Percentiles rank a stretch among this genome's conserved stretches.
Evolutionary conservation across 2,888 invertebrate species (phyloP).

Genomic region (Macroteleia sp.): DNA sequence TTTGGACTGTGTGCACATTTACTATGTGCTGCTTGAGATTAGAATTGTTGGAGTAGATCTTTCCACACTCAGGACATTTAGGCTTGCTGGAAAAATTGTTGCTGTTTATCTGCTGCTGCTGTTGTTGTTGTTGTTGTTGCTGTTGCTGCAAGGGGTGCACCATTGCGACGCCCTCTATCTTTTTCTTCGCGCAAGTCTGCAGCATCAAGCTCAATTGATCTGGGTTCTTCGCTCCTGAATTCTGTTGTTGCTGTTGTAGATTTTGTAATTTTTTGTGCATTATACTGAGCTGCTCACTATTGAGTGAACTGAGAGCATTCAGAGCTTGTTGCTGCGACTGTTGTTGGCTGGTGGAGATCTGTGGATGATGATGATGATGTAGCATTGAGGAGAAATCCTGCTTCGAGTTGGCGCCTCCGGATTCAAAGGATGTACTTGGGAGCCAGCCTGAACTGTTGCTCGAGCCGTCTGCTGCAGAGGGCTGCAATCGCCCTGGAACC

Average conservation of each 20-base stretch:
- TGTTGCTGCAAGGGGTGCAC: slow-evolving; percentile 75
- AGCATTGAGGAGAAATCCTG: slow-evolving; percentile 73
- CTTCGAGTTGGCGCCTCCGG: slow-evolving; percentile 72
- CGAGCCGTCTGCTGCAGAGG: slow-evolving; percentile 83
- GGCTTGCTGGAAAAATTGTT: slow-evolving; percentile 84
- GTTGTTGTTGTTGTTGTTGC: no score
- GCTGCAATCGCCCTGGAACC: slow-evolving; percentile 85
- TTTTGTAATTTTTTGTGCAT: slow-evolving; percentile 81
- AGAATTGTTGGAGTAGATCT: slow-evolving; percentile 88
- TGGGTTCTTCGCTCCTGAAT: slow-evolving; percentile 65
- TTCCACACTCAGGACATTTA: slow-evolving; percentile 88
- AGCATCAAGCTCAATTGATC: slow-evolving; percentile 79
- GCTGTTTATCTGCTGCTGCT: slow-evolving; percentile 68
- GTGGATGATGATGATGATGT: slow-evolving; percentile 74
- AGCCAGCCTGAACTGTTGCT: slow-evolving; percentile 82
- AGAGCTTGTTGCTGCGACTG: slow-evolving; percentile 75
- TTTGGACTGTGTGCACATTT: slow-evolving; percentile 88
- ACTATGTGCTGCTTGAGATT: slow-evolving; percentile 89
- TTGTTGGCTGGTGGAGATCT: slow-evolving; percentile 72
- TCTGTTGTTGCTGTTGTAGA: slow-evolving; percentile 73
- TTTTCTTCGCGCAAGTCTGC: slow-evolving; percentile 79
- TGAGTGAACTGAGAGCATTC: slow-evolving; percentile 73
- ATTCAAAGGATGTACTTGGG: slow-evolving; percentile 75
- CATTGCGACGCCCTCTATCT: slow-evolving; percentile 77
- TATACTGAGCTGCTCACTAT: slow-evolving; percentile 79